Evolutionary conservation across 2,113 vertebrate species (phyloP).

Genomic region (Peromyscus californicus): DNA sequence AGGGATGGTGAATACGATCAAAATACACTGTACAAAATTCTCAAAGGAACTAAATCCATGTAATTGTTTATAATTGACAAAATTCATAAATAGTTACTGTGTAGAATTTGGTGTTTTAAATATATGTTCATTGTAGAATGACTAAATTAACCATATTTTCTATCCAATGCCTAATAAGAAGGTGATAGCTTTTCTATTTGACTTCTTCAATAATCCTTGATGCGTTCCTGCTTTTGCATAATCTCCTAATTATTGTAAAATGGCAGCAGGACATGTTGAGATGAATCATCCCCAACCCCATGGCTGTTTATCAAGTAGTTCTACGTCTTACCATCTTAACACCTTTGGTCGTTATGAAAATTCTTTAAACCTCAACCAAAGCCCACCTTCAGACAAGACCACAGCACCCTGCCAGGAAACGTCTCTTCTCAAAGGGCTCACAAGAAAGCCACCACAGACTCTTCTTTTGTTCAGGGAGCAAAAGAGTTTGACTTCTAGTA

Average conservation of each 20-base stretch:
- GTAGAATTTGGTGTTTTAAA: background rate
- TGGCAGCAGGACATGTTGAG: background rate
- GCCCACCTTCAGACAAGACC: conserved; percentile 16
- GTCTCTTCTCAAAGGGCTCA: background rate
- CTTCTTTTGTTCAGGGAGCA: background rate
- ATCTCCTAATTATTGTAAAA: conserved; percentile 16
- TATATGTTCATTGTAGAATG: background rate
- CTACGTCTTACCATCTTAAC: background rate
- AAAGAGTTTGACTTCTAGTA: background rate
- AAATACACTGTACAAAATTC: background rate
- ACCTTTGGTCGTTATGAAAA: conserved; percentile 49
- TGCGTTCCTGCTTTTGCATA: background rate
- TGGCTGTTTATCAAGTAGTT: conserved; percentile 36
- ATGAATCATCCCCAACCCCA: conserved; percentile 40
- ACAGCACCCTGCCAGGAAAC: conserved; percentile 1
- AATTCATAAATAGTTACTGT: background rate
- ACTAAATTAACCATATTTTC: background rate
- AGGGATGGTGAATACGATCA: background rate
- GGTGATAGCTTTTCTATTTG: background rate
- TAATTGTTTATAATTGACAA: background rate
- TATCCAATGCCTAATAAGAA: background rate
- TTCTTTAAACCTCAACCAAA: conserved; percentile 62
- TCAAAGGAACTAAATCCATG: background rate
- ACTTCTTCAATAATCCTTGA: conserved; percentile 5
- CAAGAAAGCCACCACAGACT: background rate